Base-by-base conservation (phyloP, 2,113 vertebrate genomes). In the Sus scrofa region DNA sequence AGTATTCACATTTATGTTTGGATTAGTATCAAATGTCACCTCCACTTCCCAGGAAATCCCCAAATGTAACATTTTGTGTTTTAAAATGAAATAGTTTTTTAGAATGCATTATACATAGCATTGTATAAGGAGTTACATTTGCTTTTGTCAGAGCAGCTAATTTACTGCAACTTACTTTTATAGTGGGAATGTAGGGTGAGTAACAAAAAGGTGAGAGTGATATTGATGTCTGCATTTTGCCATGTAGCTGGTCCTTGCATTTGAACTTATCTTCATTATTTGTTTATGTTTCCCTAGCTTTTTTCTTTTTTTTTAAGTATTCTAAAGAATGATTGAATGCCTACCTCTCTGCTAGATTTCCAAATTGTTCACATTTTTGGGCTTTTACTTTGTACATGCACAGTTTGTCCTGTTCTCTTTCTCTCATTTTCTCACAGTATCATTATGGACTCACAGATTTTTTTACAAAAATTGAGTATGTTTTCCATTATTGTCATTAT, bases 1-100 rank as follows among this genome's bases (percentile, higher is more conserved):
- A 70, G 22, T 81, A 52, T 92, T 95, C 79, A 62, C 22, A 62
- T 92, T 85, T 75, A 60, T 30, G 22, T 92, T 93, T 94, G 70
- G 60, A 73, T 95, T 92, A 68, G 75, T 92, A 73, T 88, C 65
- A 96, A 67, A 90, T 92, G 65, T 85, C 37, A 70, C 3, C n/a
- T 75, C 13, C 8, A 54, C 13, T 65, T 73, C 52, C 32, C 10
- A 81, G 24, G 26, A 92, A 91, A 81, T 87, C 32, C 68, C 27
- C 78, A 74, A 67, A 65, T 27, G 63, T 20, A 58, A 22, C 18
- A 68, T 81, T 96, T 92, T 94, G 7, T 74, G 34, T 95, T 95
- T 86, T 68, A 67, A 92, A 91, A 77, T 82, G 39, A 75, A 89
- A 62, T n/a, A 67, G 16, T 58, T 89, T 68, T 96, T 93, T 58